Evolutionary conservation across 2,113 vertebrate species (phyloP).

Genomic region (Lethenteron camtschaticum): DNA sequence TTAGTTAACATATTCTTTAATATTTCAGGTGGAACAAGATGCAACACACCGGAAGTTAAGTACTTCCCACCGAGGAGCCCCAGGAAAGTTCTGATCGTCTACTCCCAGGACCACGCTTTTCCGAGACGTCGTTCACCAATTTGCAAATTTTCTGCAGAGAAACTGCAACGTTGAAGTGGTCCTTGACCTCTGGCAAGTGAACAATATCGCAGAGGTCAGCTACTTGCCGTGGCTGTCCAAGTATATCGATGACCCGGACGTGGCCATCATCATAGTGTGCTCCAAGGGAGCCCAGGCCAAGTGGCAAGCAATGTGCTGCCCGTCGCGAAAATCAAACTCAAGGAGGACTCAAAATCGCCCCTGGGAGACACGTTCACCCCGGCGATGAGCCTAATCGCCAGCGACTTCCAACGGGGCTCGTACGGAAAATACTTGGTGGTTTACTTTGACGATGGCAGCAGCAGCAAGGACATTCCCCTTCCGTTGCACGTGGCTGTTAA

Average conservation of each 20-base stretch:
- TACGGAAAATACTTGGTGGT: slow-evolving; percentile 31
- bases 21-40: no score
- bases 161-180: slow-evolving; percentile 24
- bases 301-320: slow-evolving; percentile 12
- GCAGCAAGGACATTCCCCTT: slow-evolving; percentile 9
- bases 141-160: slow-evolving; percentile 33
- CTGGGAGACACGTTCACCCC: slow-evolving; percentile 31
- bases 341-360: slow-evolving; percentile 17
- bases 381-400: slow-evolving; percentile 32
- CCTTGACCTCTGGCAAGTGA: slow-evolving; percentile 38
- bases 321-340: slow-evolving; percentile 6
- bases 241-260: slow-evolving; percentile 22
- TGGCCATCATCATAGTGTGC: slow-evolving; percentile 28
- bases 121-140: slow-evolving; percentile 23
- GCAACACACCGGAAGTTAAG: no score
- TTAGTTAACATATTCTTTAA: no score
- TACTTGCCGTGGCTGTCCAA: slow-evolving; percentile 34
- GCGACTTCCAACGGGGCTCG: slow-evolving; percentile 19
- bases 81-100: slow-evolving; percentile 28
- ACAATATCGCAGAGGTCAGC: slow-evolving; percentile 30
- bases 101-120: slow-evolving; percentile 28
- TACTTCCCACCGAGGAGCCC: not conserved
- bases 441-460: slow-evolving; percentile 17
- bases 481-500: slow-evolving; percentile 24
- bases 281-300: not conserved